These are phyloP conservation scores for Margarornis squamiger DNA, from an alignment of 2,797 vertebrate genomes.

Conservation along the genomic window DNA sequence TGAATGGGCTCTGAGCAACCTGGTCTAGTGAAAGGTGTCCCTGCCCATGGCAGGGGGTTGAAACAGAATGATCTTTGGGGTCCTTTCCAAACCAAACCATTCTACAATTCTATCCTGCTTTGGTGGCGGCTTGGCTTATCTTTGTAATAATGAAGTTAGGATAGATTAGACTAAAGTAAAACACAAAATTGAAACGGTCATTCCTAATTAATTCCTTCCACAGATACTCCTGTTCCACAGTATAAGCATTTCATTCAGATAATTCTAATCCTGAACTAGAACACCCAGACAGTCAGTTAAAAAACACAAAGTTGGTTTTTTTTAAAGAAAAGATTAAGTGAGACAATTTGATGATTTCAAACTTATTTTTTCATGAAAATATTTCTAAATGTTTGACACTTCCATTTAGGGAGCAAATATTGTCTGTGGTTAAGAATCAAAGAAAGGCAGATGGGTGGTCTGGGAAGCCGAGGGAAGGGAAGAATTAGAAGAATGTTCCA, in stretches of 20 bases:
- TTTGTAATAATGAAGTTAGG: neutral
- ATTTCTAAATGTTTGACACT: constrained; percentile 21
- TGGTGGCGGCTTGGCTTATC: neutral
- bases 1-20: neutral
- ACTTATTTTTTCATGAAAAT: neutral
- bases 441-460: constrained; percentile 48
- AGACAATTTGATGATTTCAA: neutral
- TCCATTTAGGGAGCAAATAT: constrained; percentile 27
- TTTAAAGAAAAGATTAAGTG: neutral
- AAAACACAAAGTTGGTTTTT: neutral
- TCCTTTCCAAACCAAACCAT: neutral
- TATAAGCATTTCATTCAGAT: neutral
- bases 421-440: constrained; percentile 56
- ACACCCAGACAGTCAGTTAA: neutral
- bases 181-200: neutral
- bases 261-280: neutral
- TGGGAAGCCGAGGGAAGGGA: constrained; percentile 14
- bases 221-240: neutral
- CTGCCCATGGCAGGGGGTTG: neutral
- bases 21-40: neutral
- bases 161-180: neutral
- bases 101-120: neutral
- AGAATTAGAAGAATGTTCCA: constrained; percentile 58
- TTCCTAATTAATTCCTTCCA: neutral
- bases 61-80: neutral